Percentiles rank a stretch among this genome's conserved stretches.
These are phyloP conservation scores for Teleogryllus oceanicus DNA, from an alignment of 2,888 invertebrate species.

Conservation along the genomic window DNA sequence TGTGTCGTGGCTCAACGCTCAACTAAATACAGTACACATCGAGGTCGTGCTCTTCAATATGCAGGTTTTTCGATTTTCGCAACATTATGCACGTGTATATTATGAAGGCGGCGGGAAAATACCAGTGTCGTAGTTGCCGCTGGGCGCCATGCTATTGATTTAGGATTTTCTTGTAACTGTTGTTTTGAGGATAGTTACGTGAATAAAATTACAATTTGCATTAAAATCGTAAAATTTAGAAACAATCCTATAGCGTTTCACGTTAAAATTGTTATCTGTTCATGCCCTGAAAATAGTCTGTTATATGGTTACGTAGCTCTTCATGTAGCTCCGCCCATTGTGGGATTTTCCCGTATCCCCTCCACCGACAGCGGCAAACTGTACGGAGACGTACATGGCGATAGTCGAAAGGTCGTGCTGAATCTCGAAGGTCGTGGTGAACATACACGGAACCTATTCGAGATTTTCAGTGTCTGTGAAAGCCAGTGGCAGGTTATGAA, in stretches of 20 bases:
- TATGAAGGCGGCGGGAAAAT: conserved; percentile 1
- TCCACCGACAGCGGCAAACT: neutral
- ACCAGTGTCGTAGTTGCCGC: neutral
- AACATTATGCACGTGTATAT: neutral
- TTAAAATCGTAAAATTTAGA: too few relatives aligned
- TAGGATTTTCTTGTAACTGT: too few relatives aligned
- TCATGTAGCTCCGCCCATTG: conserved; percentile 32
- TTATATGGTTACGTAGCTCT: conserved; percentile 26
- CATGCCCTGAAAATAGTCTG: conserved; percentile 8
- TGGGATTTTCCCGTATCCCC: conserved; percentile 33
- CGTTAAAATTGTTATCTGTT: neutral
- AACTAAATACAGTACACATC: too few relatives aligned
- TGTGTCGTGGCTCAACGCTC: too few relatives aligned
- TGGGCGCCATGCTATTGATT: neutral
- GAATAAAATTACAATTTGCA: too few relatives aligned
- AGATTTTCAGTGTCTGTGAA: neutral
- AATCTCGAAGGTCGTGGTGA: neutral
- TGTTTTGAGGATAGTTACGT: too few relatives aligned
- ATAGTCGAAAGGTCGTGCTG: conserved; percentile 30
- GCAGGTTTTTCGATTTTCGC: too few relatives aligned
- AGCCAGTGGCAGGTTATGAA: neutral
- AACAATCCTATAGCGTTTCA: neutral
- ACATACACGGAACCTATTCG: neutral
- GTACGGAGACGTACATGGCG: conserved; percentile 34
- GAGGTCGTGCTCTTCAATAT: too few relatives aligned